phyloP scores from a whole-genome alignment of 2,888 invertebrate species.

The Nymphalis polychloros region DNA sequence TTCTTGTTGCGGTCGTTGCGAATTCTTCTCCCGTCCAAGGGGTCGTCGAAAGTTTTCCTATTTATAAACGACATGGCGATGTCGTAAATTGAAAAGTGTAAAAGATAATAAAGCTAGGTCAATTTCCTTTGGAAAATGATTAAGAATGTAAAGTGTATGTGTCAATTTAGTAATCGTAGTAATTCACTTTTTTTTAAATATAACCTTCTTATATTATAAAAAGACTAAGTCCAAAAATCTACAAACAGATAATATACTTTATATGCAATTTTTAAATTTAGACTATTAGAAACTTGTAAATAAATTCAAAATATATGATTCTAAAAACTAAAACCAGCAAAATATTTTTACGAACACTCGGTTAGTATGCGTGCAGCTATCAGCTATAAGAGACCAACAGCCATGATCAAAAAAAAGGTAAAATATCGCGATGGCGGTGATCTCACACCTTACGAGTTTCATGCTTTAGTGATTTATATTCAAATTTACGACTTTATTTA shows the following conservation, averaged over 20 bases:
- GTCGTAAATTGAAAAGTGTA: conserved; percentile 56
- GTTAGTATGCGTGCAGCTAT: neutral
- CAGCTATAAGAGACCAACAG: conserved; percentile 1
- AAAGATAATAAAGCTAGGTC: conserved; percentile 45
- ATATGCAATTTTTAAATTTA: too few species aligned
- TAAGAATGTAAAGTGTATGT: neutral
- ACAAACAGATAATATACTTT: too few species aligned
- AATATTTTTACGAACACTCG: too few species aligned
- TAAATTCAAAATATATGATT: too few species aligned
- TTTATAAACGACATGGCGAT: conserved; percentile 48
- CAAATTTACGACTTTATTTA: conserved; percentile 9
- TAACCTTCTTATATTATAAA: too few species aligned
- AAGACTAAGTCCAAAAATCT: too few species aligned
- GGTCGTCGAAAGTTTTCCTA: conserved; percentile 72
- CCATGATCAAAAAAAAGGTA: neutral
- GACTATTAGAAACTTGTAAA: too few species aligned
- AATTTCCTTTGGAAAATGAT: neutral
- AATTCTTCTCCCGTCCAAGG: conserved; percentile 77
- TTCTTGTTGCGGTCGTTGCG: conserved; percentile 78
- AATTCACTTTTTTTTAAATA: too few species aligned
- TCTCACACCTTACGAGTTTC: conserved; percentile 14
- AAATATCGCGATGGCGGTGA: conserved; percentile 5
- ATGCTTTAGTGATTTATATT: conserved; percentile 11
- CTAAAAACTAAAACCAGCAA: too few species aligned
- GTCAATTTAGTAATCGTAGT: too few species aligned